Evolutionary conservation across 2,113 vertebrate genomes (phyloP), one percentile per base, ranked within the genome.

Genomic region (Camelus bactrianus): DNA sequence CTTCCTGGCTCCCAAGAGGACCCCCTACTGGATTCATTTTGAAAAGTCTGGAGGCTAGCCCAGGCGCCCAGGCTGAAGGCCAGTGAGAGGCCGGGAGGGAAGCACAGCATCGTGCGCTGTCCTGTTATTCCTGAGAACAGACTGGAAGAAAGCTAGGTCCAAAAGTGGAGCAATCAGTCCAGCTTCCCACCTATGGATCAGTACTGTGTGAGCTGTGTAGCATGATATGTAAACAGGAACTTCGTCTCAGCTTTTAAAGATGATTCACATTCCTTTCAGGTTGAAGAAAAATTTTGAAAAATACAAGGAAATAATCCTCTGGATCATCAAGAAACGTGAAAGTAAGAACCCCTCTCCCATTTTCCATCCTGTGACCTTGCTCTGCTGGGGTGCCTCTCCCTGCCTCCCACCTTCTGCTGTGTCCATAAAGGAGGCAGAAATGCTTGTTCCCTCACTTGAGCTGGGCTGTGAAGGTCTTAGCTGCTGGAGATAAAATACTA

Each of bases 271-370:
- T 94, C 0, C 42, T 77, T 87, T 90, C 76, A 98, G 98, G 64
- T 35, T 98, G 58, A 83, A 93, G 85, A 92, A 93, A 32, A 91
- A 91, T 35, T 95, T 97, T 82, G 93, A 93, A 52, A 96, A 70
- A 15, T 97, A 92, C 91, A 97, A 60, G 82, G 82, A 97, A 69
- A 14, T 48, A 13, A 54, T 98, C 58, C 11, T 76, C 24, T 92
- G 82, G 72, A 50, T 96, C 75, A 22, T 98, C 48, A 96, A 3
- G 77, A 94, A 8, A 80, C 64, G 38, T 52, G 24, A 82, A 72
- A 10, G 97, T 98, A 96, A 95, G 98, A 83, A n/a, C 20, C 1
- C 1, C 26, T 46, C 67, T 26, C 14, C 20, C 46, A 2, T 28
- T 52, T 24, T 62, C 38, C 5, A 24, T 15, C 54, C 15, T 0